phyloP scores from a whole-genome alignment of 2,797 vertebrate genomes.

The Phrynocephalus vlangalii region DNA sequence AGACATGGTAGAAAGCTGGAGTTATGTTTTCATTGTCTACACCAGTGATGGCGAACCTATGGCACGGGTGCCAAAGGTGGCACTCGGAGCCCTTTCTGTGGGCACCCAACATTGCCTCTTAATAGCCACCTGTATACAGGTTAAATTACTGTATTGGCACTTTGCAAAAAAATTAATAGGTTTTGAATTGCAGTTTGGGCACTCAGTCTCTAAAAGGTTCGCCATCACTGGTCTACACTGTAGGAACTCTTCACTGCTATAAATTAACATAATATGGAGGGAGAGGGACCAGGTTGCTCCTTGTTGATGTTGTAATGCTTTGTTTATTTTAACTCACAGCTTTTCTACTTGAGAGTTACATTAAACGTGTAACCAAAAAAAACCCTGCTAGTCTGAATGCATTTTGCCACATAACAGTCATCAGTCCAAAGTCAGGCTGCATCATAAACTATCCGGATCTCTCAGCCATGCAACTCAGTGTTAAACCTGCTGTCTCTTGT shows the following conservation, averaged over 20 bases:
- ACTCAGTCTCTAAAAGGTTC: no score
- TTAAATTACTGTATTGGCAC: no score
- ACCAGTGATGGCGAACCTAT: no score
- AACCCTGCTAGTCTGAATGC: background rate
- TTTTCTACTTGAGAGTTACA: background rate
- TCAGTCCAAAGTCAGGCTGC: background rate
- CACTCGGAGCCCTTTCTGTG: no score
- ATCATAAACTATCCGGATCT: no score
- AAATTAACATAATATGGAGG: background rate
- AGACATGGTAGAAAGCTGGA: no score
- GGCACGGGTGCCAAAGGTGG: no score
- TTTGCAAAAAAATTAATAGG: no score
- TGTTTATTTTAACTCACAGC: background rate
- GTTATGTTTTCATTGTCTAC: no score
- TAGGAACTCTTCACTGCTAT: background rate
- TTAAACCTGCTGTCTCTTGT: background rate
- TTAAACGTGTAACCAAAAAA: background rate
- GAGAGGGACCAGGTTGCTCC: background rate
- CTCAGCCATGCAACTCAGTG: background rate
- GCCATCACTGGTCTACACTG: background rate
- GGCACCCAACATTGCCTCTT: no score
- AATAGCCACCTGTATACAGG: no score
- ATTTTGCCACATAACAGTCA: background rate
- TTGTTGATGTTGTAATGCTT: background rate
- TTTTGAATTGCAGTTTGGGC: no score